Conservation (phyloP, 2,888 invertebrate genomes). For the Ashinkailepas kermadecensis region DNA sequence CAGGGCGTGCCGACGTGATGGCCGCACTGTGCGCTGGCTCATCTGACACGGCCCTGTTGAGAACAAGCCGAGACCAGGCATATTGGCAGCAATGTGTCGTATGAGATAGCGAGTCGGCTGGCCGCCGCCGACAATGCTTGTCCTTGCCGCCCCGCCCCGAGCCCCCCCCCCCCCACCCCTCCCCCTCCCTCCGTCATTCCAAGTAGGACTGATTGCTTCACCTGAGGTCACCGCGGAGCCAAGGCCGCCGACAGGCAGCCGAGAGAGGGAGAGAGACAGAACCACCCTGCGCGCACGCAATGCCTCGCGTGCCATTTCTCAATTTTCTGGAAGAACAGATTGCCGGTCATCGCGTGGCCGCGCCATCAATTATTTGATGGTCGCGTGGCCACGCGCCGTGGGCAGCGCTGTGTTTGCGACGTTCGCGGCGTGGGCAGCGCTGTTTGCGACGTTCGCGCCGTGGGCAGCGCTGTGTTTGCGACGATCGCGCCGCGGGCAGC, state of each 20-base stretch:
- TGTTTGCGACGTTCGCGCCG: too few relatives aligned
- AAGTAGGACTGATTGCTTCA: neutral
- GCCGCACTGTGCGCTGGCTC: neutral
- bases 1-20: neutral
- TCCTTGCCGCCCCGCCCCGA: neutral
- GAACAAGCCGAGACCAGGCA: neutral
- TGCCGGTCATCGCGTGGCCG: neutral
- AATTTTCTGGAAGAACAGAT: neutral
- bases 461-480: neutral
- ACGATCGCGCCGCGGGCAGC: too few relatives aligned
- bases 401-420: neutral
- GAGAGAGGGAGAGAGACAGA: neutral
- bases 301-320: neutral
- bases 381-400: neutral
- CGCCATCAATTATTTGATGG: neutral
- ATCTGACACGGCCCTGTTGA: neutral
- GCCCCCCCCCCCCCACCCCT: neutral
- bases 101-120: neutral
- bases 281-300: neutral
- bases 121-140: neutral
- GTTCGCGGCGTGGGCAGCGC: neutral
- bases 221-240: neutral
- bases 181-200: too few relatives aligned
- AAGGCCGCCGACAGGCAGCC: neutral
- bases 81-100: neutral